Base-by-base conservation (phyloP, 2,797 vertebrate species). In the Eleutherodactylus coqui region DNA sequence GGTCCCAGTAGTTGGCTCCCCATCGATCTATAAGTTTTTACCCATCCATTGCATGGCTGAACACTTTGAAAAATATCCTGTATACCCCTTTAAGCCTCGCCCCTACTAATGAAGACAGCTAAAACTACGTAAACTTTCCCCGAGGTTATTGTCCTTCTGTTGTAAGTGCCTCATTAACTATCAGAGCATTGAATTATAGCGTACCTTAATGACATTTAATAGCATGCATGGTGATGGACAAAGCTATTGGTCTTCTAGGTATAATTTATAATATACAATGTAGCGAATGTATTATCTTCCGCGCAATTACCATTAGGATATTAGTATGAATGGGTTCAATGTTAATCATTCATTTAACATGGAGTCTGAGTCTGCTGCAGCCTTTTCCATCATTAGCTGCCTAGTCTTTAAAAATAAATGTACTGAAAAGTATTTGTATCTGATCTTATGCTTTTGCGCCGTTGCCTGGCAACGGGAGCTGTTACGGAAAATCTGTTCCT, bases 391-490 rank as follows among this genome's bases (percentile, higher is more conserved):
- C 34, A 80, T 82, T 87, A 53, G 21, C 76, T 55, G 72, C 73
- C 45, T 73, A 43, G 76, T 75, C 38, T 29, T 80, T 53, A 45
- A 69, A 87, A 79, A 85, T 85, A 85, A 75, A 64, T 53, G n/a
- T 62, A 75, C 47, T 32, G 43, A 51, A n/a, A 76, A 80, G 32
- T 67, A 41, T 70, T 21, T 76, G 58, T 58, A 73, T 55, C 76
- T 38, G 36, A 43, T 83, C 24, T 53, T 55, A 73, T 84, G 51
- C 55, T 73, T 83, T 86, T 91, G 64, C 87, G 88, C 14, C 27
- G 79, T 91, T 91, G 51, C 90, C 88, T 87, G 70, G 92, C 88
- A 90, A 89, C 72, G 70, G 77, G 82, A 60, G 70, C 76, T 38
- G 47, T 51, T 79, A 32, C 85, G 64, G 85, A 91, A 90, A 72